phyloP scores from a whole-genome alignment of 2,113 vertebrate species.

The Panthera tigris region DNA sequence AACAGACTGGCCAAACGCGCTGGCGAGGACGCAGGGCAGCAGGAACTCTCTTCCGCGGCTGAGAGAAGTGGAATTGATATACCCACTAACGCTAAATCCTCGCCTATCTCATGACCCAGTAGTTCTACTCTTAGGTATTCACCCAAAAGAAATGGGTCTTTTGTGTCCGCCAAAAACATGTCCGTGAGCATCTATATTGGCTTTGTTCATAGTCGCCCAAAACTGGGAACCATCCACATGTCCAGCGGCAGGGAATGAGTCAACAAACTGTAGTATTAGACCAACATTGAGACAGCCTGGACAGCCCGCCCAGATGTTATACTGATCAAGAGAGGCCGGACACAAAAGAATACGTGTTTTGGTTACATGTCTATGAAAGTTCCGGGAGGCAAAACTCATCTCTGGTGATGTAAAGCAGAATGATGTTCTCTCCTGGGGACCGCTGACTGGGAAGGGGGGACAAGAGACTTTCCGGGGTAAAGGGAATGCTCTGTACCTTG shows the following conservation, averaged over 20 bases:
- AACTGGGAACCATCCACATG: background rate
- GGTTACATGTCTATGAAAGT: background rate
- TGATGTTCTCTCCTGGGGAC: background rate
- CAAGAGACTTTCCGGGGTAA: background rate
- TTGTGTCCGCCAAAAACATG: background rate
- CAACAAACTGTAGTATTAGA: background rate
- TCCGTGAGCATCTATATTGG: background rate
- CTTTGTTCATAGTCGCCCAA: background rate
- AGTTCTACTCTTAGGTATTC: background rate
- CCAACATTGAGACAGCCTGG: background rate
- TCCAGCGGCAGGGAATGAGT: background rate
- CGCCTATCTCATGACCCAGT: background rate
- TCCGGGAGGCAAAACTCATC: background rate
- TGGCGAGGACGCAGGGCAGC: fast-evolving
- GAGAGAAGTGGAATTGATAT: too few species aligned
- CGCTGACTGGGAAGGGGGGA: background rate
- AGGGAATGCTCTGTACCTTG: background rate
- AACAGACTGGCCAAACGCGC: background rate
- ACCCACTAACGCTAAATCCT: background rate
- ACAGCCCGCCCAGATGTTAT: background rate
- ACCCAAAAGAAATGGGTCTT: background rate
- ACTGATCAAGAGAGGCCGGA: background rate
- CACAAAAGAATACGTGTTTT: background rate
- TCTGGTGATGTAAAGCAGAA: background rate
- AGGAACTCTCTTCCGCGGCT: background rate